These are phyloP conservation scores for Cryptotis parvus DNA, from an alignment of 2,113 vertebrate species.

Conservation along the genomic window DNA sequence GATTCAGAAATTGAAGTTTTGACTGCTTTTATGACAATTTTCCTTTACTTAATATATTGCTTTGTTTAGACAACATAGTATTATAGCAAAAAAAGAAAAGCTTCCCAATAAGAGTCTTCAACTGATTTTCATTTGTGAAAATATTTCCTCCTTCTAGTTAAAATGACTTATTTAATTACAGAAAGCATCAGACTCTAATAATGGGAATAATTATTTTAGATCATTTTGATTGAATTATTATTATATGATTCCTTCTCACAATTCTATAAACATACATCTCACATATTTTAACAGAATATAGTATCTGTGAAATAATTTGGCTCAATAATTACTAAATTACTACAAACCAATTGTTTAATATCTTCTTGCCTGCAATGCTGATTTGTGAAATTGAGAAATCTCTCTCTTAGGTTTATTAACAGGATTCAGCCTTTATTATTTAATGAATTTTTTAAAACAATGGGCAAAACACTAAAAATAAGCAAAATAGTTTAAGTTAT, in stretches of 20 bases:
- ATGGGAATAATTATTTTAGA: background rate
- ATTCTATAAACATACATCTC: background rate
- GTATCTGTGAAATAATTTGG: background rate
- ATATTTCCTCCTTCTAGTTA: background rate
- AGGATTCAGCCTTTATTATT: background rate
- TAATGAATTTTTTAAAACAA: too few relatives aligned
- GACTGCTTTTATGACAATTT: background rate
- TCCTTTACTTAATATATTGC: background rate
- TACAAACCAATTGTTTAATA: background rate
- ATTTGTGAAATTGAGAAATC: background rate
- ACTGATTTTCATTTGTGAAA: background rate
- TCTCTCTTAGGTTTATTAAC: background rate
- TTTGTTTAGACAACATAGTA: background rate
- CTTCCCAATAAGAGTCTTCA: background rate
- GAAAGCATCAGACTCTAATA: background rate
- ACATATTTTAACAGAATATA: background rate
- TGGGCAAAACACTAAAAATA: too few relatives aligned
- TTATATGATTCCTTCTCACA: background rate
- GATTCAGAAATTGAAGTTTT: background rate
- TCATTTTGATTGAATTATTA: background rate
- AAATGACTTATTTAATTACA: background rate
- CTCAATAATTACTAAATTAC: background rate
- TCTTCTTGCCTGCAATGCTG: background rate
- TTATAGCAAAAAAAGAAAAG: background rate
- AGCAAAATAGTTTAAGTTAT: too few relatives aligned